phyloP scores from a whole-genome alignment of 2,797 vertebrate genomes.

The Oreonectes daqikongensis region DNA sequence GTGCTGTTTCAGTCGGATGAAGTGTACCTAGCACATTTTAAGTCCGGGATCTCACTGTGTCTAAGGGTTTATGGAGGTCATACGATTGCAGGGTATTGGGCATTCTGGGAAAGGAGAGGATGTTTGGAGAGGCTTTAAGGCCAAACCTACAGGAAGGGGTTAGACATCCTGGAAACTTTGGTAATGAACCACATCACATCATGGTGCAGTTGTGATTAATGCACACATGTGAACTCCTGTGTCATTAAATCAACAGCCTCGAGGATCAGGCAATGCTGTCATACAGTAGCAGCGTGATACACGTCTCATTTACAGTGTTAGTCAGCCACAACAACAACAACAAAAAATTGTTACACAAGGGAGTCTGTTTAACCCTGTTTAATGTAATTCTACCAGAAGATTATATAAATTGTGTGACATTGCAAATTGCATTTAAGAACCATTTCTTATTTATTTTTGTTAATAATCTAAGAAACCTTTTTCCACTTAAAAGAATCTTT shows the following conservation, averaged over 20 bases:
- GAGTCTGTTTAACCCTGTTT: background rate
- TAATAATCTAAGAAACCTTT: no score
- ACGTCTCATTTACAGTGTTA: conserved; percentile 11
- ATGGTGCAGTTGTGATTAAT: conserved; percentile 16
- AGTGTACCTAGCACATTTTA: conserved; percentile 22
- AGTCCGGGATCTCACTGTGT: conserved; percentile 39
- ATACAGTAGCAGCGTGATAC: conserved; percentile 6
- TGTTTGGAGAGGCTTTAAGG: conserved; percentile 40
- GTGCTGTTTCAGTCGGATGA: conserved; percentile 29
- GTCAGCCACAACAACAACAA: conserved; percentile 15
- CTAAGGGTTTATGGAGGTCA: conserved; percentile 26
- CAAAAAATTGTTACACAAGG: background rate
- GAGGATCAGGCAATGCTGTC: background rate
- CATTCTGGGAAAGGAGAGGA: conserved; percentile 35
- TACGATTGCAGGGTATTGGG: conserved; percentile 15
- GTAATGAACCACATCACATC: conserved; percentile 37
- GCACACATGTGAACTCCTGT: conserved; percentile 12
- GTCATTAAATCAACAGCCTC: conserved; percentile 26
- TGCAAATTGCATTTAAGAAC: no score
- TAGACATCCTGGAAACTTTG: conserved; percentile 49
- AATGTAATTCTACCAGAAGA: background rate
- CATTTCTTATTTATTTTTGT: no score
- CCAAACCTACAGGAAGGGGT: conserved; percentile 47
- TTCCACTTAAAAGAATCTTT: no score
- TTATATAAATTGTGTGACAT: background rate